phyloP scores from a whole-genome alignment of 2,888 invertebrate genomes.

The Automeris io region DNA sequence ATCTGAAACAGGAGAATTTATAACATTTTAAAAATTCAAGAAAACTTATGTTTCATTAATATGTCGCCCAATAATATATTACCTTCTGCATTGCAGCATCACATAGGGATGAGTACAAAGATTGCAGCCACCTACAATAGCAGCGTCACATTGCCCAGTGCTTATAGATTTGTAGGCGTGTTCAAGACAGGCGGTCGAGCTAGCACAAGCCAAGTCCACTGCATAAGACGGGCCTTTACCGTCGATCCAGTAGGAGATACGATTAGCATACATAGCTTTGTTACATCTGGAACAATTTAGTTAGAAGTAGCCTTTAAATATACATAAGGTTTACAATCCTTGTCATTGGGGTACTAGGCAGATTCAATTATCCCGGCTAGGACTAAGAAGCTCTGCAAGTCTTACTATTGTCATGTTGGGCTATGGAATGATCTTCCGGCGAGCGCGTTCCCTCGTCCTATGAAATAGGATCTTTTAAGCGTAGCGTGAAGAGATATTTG shows the following conservation, averaged over 20 bases:
- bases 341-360: too few relatives aligned
- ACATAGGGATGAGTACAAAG: slow-evolving; percentile 70
- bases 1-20: slow-evolving; percentile 15
- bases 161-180: slow-evolving; percentile 37
- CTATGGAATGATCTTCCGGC: too few relatives aligned
- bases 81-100: slow-evolving; percentile 31
- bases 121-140: slow-evolving; percentile 78
- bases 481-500: too few relatives aligned
- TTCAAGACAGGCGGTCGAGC: slow-evolving; percentile 35
- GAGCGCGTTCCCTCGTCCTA: too few relatives aligned
- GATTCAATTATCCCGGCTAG: too few relatives aligned
- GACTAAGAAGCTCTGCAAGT: too few relatives aligned
- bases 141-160: slow-evolving; percentile 46
- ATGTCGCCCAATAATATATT: neutral
- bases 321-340: too few relatives aligned
- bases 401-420: too few relatives aligned
- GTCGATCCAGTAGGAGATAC: slow-evolving; percentile 45
- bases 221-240: slow-evolving; percentile 38
- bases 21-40: neutral
- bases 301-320: too few relatives aligned
- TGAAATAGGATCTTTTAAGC: too few relatives aligned
- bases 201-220: slow-evolving; percentile 34
- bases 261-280: slow-evolving; percentile 42
- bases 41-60: neutral
- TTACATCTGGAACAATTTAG: slow-evolving; percentile 30